Evolutionary conservation across 1,140 invertebrate species (phyloP).

Genomic region (Goniozus legneri): DNA sequence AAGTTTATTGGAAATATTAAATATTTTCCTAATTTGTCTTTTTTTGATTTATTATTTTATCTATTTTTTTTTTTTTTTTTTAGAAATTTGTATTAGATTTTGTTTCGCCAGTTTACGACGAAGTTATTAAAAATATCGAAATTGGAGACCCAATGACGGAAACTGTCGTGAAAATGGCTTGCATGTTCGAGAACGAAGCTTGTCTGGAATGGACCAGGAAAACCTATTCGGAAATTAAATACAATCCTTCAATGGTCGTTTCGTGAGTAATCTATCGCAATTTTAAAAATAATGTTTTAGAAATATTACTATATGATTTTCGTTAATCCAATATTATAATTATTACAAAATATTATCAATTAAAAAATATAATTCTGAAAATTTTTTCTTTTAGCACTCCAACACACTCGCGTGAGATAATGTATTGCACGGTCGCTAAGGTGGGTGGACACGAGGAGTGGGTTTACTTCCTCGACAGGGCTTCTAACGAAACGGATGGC

Average conservation of each 20-base stretch:
- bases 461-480: slow-evolving; percentile 36
- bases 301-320: background rate
- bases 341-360: too few species aligned
- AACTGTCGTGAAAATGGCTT: slow-evolving; percentile 45
- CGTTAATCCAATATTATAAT: too few species aligned
- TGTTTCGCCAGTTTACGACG: slow-evolving; percentile 32
- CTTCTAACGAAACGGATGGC: slow-evolving; percentile 19
- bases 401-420: slow-evolving; percentile 33
- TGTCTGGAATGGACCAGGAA: slow-evolving; percentile 33
- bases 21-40: too few species aligned
- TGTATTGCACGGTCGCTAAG: slow-evolving; percentile 43
- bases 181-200: slow-evolving; percentile 27
- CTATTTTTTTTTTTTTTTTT: slow-evolving; percentile 9
- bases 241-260: background rate
- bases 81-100: slow-evolving; percentile 42
- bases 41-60: too few species aligned
- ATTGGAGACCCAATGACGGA: slow-evolving; percentile 52
- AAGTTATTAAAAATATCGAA: slow-evolving; percentile 20
- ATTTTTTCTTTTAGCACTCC: slow-evolving; percentile 31
- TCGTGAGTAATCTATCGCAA: background rate
- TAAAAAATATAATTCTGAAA: background rate
- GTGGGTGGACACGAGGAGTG: slow-evolving; percentile 39
- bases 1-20: slow-evolving; percentile 6
- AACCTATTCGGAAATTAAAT: slow-evolving; percentile 6
- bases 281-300: background rate